A percentile compares a stretch with the other conserved stretches of the same genome.
Evolutionary conservation across 2,113 vertebrate genomes (phyloP).

Genomic region (Grammomys surdaster): DNA sequence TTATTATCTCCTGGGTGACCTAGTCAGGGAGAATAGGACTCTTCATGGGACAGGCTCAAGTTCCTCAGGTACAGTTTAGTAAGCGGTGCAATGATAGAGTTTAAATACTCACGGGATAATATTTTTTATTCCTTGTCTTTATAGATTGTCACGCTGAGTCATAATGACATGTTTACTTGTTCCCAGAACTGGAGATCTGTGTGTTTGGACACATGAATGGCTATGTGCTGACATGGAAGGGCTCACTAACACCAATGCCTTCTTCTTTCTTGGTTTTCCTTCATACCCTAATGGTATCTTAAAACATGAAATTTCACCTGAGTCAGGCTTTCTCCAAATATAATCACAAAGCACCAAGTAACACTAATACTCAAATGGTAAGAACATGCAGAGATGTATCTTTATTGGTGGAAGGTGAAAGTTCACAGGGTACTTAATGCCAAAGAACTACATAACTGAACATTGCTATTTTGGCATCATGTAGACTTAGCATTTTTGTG

Average conservation of each 20-base stretch:
- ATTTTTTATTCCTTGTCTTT: not conserved
- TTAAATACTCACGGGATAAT: accelerated
- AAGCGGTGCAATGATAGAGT: not conserved
- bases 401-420: not conserved
- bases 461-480: not conserved
- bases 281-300: not conserved
- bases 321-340: not conserved
- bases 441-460: slow-evolving; percentile 27
- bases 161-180: not conserved
- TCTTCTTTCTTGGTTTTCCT: accelerated
- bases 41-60: accelerated
- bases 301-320: not conserved
- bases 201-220: accelerated
- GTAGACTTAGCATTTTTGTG: not conserved
- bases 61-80: not conserved
- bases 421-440: not conserved
- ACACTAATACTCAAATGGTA: not conserved
- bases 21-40: not conserved
- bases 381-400: not conserved
- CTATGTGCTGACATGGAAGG: accelerated
- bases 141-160: not conserved
- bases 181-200: not conserved
- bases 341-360: not conserved
- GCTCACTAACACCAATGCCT: too few relatives aligned
- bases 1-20: accelerated